phyloP scores from a whole-genome alignment of 2,113 vertebrate species.

The Hylia prasina region DNA sequence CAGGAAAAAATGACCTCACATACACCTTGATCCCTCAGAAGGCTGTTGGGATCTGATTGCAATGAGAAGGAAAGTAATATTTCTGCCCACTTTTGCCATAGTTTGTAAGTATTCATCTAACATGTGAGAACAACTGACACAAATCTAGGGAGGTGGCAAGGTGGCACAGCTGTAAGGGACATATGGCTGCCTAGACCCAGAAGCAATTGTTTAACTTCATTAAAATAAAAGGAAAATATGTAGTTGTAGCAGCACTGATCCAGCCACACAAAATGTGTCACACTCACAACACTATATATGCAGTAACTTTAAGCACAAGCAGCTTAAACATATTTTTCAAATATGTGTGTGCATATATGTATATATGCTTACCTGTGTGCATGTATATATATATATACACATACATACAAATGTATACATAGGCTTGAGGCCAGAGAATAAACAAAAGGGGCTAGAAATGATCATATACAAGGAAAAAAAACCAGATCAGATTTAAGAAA shows the following conservation, averaged over 20 bases:
- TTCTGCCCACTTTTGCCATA: neutral
- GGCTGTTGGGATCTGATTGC: neutral
- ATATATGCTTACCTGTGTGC: neutral
- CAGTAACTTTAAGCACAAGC: neutral
- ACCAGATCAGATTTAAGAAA: neutral
- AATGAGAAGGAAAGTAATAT: neutral
- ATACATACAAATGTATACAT: neutral
- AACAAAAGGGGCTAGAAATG: neutral
- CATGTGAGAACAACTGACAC: neutral
- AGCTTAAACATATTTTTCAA: neutral
- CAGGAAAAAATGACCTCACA: accelerated
- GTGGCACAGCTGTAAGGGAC: neutral
- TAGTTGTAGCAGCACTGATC: neutral
- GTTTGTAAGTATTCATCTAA: neutral
- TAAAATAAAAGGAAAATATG: neutral
- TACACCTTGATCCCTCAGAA: neutral
- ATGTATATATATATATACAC: accelerated
- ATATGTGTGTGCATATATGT: neutral
- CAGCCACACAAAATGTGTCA: neutral
- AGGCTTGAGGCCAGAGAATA: neutral
- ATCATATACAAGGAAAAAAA: neutral
- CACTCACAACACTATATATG: neutral
- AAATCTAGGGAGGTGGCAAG: neutral
- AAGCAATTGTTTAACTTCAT: neutral
- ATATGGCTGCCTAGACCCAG: neutral